Conservation (phyloP, 2,113 vertebrate genomes). For the Limanda limanda region DNA sequence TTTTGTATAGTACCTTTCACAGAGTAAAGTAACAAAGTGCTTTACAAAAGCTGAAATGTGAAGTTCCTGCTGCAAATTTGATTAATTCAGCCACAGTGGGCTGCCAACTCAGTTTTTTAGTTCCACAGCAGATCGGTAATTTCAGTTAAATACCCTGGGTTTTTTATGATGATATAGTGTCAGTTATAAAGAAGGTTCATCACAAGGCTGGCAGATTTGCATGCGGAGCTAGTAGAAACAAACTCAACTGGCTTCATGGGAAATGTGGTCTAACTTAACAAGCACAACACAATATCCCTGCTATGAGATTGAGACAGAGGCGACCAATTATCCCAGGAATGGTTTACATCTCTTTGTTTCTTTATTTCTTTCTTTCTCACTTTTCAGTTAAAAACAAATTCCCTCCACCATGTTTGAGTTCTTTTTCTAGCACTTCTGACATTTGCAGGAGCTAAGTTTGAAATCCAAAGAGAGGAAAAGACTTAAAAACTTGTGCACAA, state of each 20-base stretch:
- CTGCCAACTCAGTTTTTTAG: not conserved
- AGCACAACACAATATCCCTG: constrained; percentile 27
- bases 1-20: not conserved
- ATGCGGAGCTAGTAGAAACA: too few species aligned
- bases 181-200: not conserved
- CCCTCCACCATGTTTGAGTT: not conserved
- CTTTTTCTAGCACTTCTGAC: not conserved
- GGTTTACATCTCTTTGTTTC: not conserved
- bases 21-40: not conserved
- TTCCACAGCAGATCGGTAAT: not conserved
- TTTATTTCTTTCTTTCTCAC: not conserved
- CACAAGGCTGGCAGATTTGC: not conserved
- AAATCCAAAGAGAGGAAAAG: not conserved
- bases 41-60: not conserved
- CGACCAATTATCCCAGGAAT: not conserved
- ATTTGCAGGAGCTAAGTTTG: not conserved
- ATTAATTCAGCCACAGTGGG: not conserved
- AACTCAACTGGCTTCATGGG: constrained; percentile 1
- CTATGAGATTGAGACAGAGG: not conserved
- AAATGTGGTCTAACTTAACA: constrained; percentile 15
- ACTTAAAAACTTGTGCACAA: not conserved
- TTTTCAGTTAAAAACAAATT: too few species aligned
- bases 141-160: not conserved
- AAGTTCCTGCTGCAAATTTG: not conserved
- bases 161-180: not conserved